phyloP scores from a whole-genome alignment of 92 coral and sea anemone genomes.

The Zoanthus sansibaricus region DNA sequence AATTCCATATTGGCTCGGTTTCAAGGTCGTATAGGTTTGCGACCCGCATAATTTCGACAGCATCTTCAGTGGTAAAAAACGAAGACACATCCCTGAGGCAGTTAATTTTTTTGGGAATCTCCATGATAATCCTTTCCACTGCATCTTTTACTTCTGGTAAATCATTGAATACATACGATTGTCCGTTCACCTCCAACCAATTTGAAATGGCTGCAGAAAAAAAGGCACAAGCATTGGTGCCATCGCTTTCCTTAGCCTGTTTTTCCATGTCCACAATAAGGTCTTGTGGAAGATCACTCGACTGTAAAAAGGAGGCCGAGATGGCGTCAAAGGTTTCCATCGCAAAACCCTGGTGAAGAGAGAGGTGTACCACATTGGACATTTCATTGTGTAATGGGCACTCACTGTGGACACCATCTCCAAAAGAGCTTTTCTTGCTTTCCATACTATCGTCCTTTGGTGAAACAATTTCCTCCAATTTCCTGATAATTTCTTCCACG shows the following conservation, averaged over 20 bases:
- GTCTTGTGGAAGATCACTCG: background rate
- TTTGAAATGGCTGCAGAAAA: conserved; percentile 33
- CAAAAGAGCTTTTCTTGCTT: background rate
- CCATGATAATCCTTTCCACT: conserved; percentile 36
- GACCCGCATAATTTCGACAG: conserved; percentile 3
- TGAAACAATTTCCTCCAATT: conserved; percentile 1
- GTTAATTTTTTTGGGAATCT: conserved; percentile 52
- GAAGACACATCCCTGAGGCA: conserved; percentile 39
- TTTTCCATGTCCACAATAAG: conserved; percentile 26
- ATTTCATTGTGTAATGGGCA: background rate
- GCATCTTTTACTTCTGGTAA: conserved; percentile 26
- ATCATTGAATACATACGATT: conserved; percentile 9
- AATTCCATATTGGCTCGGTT: background rate
- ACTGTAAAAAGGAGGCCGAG: background rate
- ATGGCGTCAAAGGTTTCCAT: background rate
- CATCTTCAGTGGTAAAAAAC: conserved; percentile 49
- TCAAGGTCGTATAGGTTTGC: background rate
- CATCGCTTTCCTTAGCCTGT: conserved; percentile 40
- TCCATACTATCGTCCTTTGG: background rate
- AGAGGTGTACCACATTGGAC: background rate
- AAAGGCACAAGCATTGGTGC: conserved; percentile 57
- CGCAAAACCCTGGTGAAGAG: background rate
- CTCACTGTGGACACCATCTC: background rate
- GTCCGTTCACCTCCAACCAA: background rate
- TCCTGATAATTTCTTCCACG: background rate